Conservation (phyloP, 2,113 vertebrate species). For the Elgaria multicarinata region DNA sequence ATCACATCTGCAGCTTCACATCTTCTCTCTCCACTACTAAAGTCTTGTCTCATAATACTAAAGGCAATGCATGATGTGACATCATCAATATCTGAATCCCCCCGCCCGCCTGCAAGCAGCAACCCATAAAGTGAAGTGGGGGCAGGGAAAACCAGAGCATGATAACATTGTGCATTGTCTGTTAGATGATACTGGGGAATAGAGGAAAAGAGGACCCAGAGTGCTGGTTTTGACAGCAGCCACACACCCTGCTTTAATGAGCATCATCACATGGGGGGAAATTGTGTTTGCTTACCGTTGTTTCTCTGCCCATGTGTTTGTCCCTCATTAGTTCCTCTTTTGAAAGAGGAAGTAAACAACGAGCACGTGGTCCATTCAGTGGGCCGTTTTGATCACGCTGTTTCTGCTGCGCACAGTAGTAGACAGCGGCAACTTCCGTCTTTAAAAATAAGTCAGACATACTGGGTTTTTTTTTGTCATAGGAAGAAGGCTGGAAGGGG, state of each 20-base stretch:
- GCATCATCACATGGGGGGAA: too few relatives aligned
- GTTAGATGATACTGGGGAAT: neutral
- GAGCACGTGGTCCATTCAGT: too few relatives aligned
- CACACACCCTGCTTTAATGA: neutral
- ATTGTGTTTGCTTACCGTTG: too few relatives aligned
- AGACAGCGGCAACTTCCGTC: too few relatives aligned
- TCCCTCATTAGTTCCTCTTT: too few relatives aligned
- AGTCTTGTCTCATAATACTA: neutral
- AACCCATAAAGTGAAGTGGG: neutral
- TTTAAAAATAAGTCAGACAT: too few relatives aligned
- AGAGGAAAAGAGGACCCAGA: neutral
- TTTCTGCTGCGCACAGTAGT: too few relatives aligned
- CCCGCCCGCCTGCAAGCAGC: neutral
- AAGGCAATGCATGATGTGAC: neutral
- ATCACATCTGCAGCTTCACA: neutral
- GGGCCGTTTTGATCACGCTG: too few relatives aligned
- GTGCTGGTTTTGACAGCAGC: neutral
- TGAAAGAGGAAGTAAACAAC: too few relatives aligned
- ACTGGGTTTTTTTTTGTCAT: too few relatives aligned
- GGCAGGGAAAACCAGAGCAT: neutral
- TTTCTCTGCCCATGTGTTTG: too few relatives aligned
- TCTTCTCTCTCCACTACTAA: neutral
- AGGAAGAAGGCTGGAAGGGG: too few relatives aligned
- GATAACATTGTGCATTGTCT: neutral
- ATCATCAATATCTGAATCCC: neutral